These are phyloP conservation scores for Melanerpes formicivorus DNA, from an alignment of 2,113 vertebrate species.

Conservation along the genomic window DNA sequence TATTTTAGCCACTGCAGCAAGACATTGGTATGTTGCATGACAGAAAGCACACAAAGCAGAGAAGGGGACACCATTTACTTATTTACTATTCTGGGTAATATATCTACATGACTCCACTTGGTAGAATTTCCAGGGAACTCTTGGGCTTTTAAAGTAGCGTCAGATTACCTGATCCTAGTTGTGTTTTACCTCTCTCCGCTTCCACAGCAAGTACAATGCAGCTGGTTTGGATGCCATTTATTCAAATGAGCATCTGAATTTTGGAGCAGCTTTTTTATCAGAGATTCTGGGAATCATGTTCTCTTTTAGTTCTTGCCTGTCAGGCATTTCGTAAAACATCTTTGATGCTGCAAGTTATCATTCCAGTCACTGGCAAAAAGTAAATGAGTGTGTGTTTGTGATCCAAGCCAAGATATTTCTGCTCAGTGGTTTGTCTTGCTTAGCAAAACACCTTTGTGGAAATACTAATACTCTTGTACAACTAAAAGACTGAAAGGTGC, in stretches of 20 bases:
- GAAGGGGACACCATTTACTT: not conserved
- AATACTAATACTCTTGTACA: not conserved
- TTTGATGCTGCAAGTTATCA: not conserved
- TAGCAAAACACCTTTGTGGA: not conserved
- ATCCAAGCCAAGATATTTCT: not conserved
- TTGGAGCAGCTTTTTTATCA: not conserved
- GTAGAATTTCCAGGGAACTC: not conserved
- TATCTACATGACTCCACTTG: not conserved
- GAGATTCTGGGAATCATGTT: not conserved
- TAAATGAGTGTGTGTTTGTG: not conserved
- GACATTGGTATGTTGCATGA: not conserved
- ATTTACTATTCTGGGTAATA: not conserved
- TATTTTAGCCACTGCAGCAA: not conserved
- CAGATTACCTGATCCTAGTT: not conserved
- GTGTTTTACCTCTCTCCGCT: fast-evolving
- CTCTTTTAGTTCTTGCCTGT: not conserved
- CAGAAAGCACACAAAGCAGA: not conserved
- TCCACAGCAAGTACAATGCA: not conserved
- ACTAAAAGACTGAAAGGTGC: not conserved
- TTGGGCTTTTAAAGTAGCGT: not conserved
- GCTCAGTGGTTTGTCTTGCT: not conserved
- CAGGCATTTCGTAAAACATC: not conserved
- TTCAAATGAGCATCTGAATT: not conserved
- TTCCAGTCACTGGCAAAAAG: not conserved
- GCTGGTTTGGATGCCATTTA: not conserved